Conservation (phyloP, 2,888 invertebrate genomes). For the Coleophora deauratella region DNA sequence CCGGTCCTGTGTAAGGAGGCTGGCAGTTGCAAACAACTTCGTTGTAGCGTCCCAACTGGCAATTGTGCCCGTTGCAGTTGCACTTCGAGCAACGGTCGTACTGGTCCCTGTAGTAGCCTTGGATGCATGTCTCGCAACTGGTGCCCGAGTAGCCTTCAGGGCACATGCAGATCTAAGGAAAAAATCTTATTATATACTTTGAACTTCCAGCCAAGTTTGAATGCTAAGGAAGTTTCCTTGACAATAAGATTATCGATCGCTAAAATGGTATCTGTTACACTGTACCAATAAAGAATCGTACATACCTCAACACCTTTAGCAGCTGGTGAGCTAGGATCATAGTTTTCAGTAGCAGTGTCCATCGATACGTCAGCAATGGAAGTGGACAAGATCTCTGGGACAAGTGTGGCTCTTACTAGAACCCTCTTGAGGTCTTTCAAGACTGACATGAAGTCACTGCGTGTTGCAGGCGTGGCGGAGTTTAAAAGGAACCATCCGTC, state of each 20-base stretch:
- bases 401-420: conserved; percentile 85
- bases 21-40: conserved; percentile 81
- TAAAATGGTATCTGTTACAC: neutral
- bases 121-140: conserved; percentile 85
- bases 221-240: too few species aligned
- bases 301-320: conserved; percentile 86
- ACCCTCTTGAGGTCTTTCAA: conserved; percentile 88
- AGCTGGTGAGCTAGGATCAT: conserved; percentile 68
- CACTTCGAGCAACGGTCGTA: conserved; percentile 79
- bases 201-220: too few species aligned
- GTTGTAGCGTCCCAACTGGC: conserved; percentile 69
- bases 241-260: too few species aligned
- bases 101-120: conserved; percentile 81
- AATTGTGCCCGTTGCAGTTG: conserved; percentile 85
- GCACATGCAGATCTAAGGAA: conserved; percentile 79
- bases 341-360: conserved; percentile 84
- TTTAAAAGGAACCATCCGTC: conserved; percentile 74
- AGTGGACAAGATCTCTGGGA: conserved; percentile 72
- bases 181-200: conserved; percentile 2
- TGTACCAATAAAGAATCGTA: neutral
- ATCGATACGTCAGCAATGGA: conserved; percentile 89
- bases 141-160: conserved; percentile 86
- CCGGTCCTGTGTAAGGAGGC: conserved; percentile 79
- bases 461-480: conserved; percentile 55
- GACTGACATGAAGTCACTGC: conserved; percentile 89